Percentiles rank a stretch among this genome's conserved stretches.
These are phyloP conservation scores for Procavia capensis DNA, from an alignment of 2,113 vertebrate genomes.

Conservation along the genomic window DNA sequence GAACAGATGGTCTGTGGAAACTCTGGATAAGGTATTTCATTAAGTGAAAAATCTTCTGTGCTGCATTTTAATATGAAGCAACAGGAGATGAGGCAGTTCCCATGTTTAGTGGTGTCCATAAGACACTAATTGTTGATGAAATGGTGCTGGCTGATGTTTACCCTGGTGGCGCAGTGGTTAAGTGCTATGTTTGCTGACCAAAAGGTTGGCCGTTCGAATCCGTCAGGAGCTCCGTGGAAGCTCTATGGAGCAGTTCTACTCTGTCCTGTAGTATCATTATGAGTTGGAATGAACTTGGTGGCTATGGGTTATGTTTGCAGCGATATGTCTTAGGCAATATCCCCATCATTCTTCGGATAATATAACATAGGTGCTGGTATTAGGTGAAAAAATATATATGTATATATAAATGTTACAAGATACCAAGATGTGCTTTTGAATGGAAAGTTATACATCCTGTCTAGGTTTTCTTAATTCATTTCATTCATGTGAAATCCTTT, in stretches of 20 bases:
- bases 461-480: constrained; percentile 43
- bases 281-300: no score
- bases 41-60: not conserved
- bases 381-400: no score
- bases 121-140: not conserved
- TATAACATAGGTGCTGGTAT: no score
- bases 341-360: not conserved
- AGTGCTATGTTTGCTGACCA: no score
- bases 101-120: not conserved
- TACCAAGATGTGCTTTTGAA: not conserved
- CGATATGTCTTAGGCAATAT: not conserved
- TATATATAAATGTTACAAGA: not conserved
- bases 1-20: not conserved
- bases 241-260: no score
- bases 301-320: not conserved
- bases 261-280: no score
- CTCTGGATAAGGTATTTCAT: not conserved
- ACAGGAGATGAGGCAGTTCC: not conserved
- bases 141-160: no score
- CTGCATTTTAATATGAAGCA: not conserved
- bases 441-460: not conserved
- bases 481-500: not conserved
- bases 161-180: no score
- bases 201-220: no score
- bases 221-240: no score